Percentiles rank a stretch among this genome's conserved stretches.
phyloP scores from a whole-genome alignment of 2,888 invertebrate species.

The Esperia sulphurella region DNA sequence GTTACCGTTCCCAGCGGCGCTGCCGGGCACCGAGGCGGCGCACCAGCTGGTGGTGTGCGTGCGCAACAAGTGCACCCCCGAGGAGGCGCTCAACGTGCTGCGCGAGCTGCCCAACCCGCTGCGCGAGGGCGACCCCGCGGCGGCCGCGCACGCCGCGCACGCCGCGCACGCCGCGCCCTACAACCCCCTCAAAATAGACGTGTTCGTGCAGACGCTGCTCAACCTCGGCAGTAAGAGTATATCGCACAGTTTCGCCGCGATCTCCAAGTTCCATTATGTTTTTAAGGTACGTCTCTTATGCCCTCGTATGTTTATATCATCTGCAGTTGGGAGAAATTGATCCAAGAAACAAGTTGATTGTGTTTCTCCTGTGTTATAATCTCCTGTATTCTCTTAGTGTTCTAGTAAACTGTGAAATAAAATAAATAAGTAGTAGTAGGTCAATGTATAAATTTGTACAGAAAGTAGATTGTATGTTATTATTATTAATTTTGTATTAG shows the following conservation, averaged over 20 bases:
- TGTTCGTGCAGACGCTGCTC: slow-evolving; percentile 96
- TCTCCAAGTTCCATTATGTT: slow-evolving; percentile 96
- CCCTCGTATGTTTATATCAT: no score
- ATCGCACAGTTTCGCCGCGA: slow-evolving; percentile 99
- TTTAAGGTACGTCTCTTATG: slow-evolving; percentile 89
- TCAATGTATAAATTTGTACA: no score
- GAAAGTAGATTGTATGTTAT: no score
- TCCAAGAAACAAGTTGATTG: no score
- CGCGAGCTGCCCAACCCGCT: slow-evolving; percentile 91
- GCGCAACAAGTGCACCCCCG: slow-evolving; percentile 92
- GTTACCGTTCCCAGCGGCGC: slow-evolving; percentile 80
- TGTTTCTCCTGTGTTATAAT: no score
- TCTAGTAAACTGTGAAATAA: no score
- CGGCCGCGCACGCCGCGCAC: no score
- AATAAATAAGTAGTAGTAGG: no score
- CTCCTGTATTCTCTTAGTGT: no score
- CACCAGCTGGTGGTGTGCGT: slow-evolving; percentile 93
- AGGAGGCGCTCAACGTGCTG: slow-evolving; percentile 92
- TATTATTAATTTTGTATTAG: no score
- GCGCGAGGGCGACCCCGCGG: slow-evolving; percentile 83
- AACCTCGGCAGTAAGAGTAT: slow-evolving; percentile 98
- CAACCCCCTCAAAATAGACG: slow-evolving; percentile 96
- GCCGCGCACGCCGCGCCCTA: slow-evolving; percentile 82
- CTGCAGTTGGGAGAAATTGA: no score
- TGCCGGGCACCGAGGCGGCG: slow-evolving; percentile 90